Conservation (phyloP, 1,140 invertebrate species). For the Calephelis nemesis region DNA sequence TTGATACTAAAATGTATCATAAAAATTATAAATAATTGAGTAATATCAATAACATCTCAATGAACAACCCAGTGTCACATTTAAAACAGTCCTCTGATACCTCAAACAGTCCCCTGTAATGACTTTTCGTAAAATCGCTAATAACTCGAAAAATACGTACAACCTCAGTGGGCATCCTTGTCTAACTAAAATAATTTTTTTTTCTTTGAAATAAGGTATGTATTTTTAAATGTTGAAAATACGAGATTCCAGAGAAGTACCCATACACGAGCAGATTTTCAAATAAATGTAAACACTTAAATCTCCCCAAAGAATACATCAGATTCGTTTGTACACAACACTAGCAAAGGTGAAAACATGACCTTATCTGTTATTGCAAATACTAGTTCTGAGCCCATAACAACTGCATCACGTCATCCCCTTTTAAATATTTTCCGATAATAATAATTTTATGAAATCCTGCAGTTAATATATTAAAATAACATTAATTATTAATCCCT, state of each 20-base stretch:
- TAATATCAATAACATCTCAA: neutral
- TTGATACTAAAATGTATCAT: neutral
- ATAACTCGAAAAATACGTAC: neutral
- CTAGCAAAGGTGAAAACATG: too few relatives aligned
- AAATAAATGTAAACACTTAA: too few relatives aligned
- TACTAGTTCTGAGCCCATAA: too few relatives aligned
- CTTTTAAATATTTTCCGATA: too few relatives aligned
- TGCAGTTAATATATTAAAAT: too few relatives aligned
- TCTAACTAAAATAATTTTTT: neutral
- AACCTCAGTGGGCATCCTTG: neutral
- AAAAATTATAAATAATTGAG: neutral
- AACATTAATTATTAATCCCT: too few relatives aligned
- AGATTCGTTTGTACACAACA: too few relatives aligned
- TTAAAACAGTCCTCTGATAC: neutral
- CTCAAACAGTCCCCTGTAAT: constrained; percentile 1
- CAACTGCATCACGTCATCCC: too few relatives aligned
- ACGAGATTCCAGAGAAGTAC: constrained; percentile 3
- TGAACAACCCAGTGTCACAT: neutral
- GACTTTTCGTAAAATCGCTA: neutral
- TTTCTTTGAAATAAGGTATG: neutral
- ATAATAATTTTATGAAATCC: too few relatives aligned
- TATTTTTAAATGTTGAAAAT: neutral
- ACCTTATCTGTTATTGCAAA: too few relatives aligned
- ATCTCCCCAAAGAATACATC: too few relatives aligned
- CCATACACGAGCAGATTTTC: neutral